Evolutionary conservation across 2,797 vertebrate species (phyloP).

Genomic region (Pseudomugil gertrudae): DNA sequence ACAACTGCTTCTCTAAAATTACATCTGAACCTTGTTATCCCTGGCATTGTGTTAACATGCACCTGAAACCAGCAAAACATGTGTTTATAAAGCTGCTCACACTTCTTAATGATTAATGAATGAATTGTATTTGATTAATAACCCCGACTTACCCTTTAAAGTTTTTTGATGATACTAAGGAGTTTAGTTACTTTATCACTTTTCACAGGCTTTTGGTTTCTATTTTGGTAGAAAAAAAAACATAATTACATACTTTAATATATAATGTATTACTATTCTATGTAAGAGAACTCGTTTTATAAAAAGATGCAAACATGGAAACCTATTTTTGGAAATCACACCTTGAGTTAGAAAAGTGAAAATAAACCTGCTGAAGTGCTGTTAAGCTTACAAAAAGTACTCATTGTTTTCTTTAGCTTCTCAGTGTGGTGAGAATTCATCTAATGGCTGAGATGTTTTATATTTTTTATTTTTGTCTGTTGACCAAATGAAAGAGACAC

Average conservation of each 20-base stretch:
- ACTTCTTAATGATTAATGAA: too few relatives aligned
- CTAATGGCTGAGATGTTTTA: slow-evolving; percentile 38
- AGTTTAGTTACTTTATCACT: too few relatives aligned
- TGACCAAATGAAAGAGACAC: slow-evolving; percentile 47
- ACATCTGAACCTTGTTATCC: too few relatives aligned
- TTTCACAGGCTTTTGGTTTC: too few relatives aligned
- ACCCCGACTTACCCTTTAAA: too few relatives aligned
- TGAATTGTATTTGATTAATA: too few relatives aligned
- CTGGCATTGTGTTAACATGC: too few relatives aligned
- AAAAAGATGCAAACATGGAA: slow-evolving; percentile 8
- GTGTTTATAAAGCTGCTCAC: too few relatives aligned
- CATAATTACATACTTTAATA: background rate
- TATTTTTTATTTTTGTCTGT: slow-evolving; percentile 7
- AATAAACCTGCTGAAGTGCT: background rate
- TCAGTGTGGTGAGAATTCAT: slow-evolving; percentile 34
- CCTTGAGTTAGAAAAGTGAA: slow-evolving; percentile 5
- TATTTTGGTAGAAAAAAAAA: background rate
- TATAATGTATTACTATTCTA: background rate
- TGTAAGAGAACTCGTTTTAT: background rate
- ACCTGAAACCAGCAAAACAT: too few relatives aligned
- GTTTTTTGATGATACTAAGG: too few relatives aligned
- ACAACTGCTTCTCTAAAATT: too few relatives aligned
- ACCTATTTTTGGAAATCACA: slow-evolving; percentile 14
- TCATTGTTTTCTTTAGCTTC: slow-evolving; percentile 11
- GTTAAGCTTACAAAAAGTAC: slow-evolving; percentile 20